Conservation (phyloP, 1,140 invertebrate genomes). For the Hesperophylax magnus region DNA sequence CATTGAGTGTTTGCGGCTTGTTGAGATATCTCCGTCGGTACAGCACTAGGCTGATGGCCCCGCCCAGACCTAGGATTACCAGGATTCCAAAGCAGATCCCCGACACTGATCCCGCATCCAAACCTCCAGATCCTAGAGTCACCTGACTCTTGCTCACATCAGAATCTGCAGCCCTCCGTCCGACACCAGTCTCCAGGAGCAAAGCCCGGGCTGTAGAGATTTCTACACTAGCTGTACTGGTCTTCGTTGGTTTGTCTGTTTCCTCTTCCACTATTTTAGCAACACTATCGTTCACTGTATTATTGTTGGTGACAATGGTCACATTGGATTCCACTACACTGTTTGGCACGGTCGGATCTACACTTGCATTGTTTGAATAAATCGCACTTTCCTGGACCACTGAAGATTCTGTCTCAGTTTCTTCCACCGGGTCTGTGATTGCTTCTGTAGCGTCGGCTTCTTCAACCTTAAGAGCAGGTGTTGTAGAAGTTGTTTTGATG, state of each 20-base stretch:
- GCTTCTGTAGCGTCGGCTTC: background rate
- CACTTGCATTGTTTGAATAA: background rate
- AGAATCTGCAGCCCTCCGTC: constrained; percentile 34
- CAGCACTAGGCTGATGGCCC: constrained; percentile 80
- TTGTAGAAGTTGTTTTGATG: background rate
- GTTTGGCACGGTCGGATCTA: background rate
- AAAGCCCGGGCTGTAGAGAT: constrained; percentile 51
- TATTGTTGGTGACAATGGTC: background rate
- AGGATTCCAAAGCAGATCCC: constrained; percentile 80
- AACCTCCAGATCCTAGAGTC: constrained; percentile 47
- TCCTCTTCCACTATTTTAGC: background rate
- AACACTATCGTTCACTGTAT: constrained; percentile 34
- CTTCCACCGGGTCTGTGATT: background rate
- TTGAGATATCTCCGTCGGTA: constrained; percentile 84
- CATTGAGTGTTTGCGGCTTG: constrained; percentile 84
- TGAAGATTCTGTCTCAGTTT: constrained; percentile 12
- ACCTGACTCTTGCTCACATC: constrained; percentile 19
- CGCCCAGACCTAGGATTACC: constrained; percentile 76
- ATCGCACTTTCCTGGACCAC: background rate
- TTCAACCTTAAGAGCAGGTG: background rate
- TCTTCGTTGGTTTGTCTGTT: constrained; percentile 12
- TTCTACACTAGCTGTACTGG: constrained; percentile 25
- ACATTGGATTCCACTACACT: constrained; percentile 17
- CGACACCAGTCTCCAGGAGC: constrained; percentile 51
- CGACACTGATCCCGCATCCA: constrained; percentile 80